Evolutionary conservation across 2,888 invertebrate genomes (phyloP), one percentile per base, ranked within the genome.

Genomic region (Aphrophora alni): DNA sequence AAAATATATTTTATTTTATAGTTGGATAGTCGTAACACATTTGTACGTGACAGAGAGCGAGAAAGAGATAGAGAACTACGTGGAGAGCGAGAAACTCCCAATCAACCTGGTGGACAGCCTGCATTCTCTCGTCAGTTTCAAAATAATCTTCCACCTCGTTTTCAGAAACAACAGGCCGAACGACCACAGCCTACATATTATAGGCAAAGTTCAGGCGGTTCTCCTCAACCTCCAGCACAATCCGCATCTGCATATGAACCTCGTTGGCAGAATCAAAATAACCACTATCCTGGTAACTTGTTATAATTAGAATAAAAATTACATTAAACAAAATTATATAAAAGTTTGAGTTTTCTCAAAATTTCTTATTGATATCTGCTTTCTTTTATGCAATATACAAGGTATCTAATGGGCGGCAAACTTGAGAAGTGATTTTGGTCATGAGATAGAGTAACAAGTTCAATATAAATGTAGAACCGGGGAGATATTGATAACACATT

Each of bases 111-210:
- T 69, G 88, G 89, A 75, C 68, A 74, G 10, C 72, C 71, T 17
- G 82, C 27, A 33, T 95, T 93, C 87, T 93, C 94, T 8, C 92
- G 93, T 85, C 92, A 93, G 84, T 96, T 95, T 88, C 95, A 95
- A 88, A 93, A 92, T 76, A 94, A 95, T 89, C 91, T 97, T 86
- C 97, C 97, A 78, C 97, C 97, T 21, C 91, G 97, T 81, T 95
- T 96, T 88, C 92, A 94, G 86, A 94, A 94, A 86, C 94, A 95
- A 86, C 95, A 95, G 85, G 75, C 71, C n/a, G 77, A 69, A 26
- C 28, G 21, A 24, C 25, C 74, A 14, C 77, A 77, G 14, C 28
- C 28, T 0, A 2, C 59, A 1, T 81, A 73, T 44, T 73, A 74
- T 25, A 74, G 77, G 38, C 77, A 81, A 24, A 44, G 69, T 24